phyloP scores from a whole-genome alignment of 1,140 invertebrate species.

The Sycobia sp. region DNA sequence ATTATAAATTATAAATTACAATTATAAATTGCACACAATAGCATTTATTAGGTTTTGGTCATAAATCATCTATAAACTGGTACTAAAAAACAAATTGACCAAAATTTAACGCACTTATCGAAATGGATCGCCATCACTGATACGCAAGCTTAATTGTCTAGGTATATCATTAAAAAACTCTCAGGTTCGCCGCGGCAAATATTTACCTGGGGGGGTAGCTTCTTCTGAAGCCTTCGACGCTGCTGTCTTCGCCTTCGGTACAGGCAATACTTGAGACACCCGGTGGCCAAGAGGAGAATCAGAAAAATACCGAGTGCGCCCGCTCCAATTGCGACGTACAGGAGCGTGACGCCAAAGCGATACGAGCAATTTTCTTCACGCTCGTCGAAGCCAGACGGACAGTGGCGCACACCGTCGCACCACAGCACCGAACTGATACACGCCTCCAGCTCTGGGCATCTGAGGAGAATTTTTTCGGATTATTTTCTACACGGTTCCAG shows the following conservation, averaged over 20 bases:
- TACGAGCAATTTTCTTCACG: slow-evolving; percentile 74
- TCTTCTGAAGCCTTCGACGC: slow-evolving; percentile 66
- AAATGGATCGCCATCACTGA: too few relatives aligned
- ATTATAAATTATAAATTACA: too few relatives aligned
- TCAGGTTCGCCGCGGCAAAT: too few relatives aligned
- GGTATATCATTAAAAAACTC: too few relatives aligned
- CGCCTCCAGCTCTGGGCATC: slow-evolving; percentile 73
- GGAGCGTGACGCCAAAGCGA: slow-evolving; percentile 69
- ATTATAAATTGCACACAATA: too few relatives aligned
- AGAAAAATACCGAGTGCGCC: slow-evolving; percentile 63
- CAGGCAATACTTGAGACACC: slow-evolving; percentile 69
- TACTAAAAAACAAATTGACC: too few relatives aligned
- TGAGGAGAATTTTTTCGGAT: too few relatives aligned
- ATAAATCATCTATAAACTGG: too few relatives aligned
- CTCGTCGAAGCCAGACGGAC: slow-evolving; percentile 77
- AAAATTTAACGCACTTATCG: too few relatives aligned
- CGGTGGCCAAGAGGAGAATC: slow-evolving; percentile 65
- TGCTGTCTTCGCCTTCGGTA: slow-evolving; percentile 65
- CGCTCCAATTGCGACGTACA: slow-evolving; percentile 69
- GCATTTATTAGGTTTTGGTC: too few relatives aligned
- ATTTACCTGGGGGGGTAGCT: slow-evolving; percentile 56
- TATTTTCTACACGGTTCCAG: too few relatives aligned
- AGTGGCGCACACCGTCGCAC: slow-evolving; percentile 75
- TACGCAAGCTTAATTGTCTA: too few relatives aligned
- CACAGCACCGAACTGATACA: slow-evolving; percentile 75